Percentiles rank a stretch among this genome's conserved stretches.
Conservation (phyloP, 2,888 invertebrate genomes). For the Parnassius mnemosyne region DNA sequence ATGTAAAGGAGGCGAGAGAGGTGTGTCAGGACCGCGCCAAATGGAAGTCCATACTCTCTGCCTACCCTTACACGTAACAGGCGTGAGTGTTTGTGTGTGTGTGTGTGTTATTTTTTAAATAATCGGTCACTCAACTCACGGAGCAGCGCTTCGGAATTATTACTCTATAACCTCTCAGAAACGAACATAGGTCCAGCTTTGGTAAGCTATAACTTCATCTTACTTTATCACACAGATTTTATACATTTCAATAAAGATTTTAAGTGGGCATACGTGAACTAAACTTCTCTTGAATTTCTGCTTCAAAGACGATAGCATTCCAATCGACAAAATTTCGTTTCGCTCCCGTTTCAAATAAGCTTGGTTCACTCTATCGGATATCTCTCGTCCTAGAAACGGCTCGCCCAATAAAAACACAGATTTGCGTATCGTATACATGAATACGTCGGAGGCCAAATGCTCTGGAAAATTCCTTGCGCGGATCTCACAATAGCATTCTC, state of each 20-base stretch:
- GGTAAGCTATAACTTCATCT: neutral
- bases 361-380: neutral
- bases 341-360: conserved; percentile 14
- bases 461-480: conserved; percentile 24
- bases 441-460: conserved; percentile 17
- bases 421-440: conserved; percentile 25
- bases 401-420: conserved; percentile 14
- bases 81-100: too few relatives aligned
- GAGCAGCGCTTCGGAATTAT: too few relatives aligned
- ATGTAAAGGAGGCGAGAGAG: too few relatives aligned
- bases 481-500: conserved; percentile 40
- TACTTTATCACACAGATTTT: neutral
- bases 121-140: too few relatives aligned
- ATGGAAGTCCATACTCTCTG: too few relatives aligned
- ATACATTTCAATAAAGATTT: neutral
- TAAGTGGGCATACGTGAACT: neutral
- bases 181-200: neutral
- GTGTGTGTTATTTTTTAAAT: too few relatives aligned
- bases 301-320: neutral
- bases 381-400: neutral
- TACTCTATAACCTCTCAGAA: too few relatives aligned
- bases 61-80: too few relatives aligned
- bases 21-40: too few relatives aligned
- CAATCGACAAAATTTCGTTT: neutral
- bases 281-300: conserved; percentile 1